These are phyloP conservation scores for Tillus elongatus DNA, from an alignment of 2,888 invertebrate species.

Conservation along the genomic window DNA sequence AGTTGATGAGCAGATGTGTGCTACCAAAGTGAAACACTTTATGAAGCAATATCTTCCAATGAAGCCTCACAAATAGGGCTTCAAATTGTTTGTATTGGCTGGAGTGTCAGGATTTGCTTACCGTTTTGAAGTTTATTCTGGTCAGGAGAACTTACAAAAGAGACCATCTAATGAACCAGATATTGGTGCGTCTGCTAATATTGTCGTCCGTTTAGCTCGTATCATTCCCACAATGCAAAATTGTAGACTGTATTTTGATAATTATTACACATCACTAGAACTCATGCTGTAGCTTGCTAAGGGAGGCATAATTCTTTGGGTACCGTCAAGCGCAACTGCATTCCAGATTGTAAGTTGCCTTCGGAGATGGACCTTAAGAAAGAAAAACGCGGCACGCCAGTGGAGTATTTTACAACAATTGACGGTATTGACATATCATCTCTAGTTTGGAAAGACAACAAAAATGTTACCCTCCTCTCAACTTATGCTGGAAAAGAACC, in stretches of 20 bases:
- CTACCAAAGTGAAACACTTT: neutral
- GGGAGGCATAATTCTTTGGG: conserved; percentile 28
- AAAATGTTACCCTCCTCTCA: conserved; percentile 23
- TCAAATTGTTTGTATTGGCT: conserved; percentile 25
- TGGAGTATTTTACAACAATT: conserved; percentile 23
- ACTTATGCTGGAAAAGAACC: conserved; percentile 18
- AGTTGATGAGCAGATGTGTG: conserved; percentile 1
- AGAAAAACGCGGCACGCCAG: conserved; percentile 21
- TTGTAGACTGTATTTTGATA: conserved; percentile 32
- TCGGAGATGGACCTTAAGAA: conserved; percentile 26
- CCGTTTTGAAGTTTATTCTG: conserved; percentile 31
- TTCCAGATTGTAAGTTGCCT: conserved; percentile 31
- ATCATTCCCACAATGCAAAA: conserved; percentile 27
- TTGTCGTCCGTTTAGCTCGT: conserved; percentile 30
- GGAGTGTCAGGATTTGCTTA: conserved; percentile 28
- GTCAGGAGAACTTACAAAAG: conserved; percentile 23
- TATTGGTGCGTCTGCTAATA: conserved; percentile 30
- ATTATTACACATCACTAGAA: conserved; percentile 28
- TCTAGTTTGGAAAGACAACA: conserved; percentile 24
- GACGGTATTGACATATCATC: conserved; percentile 20
- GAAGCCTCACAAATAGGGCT: conserved; percentile 36
- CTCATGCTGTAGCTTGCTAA: conserved; percentile 24
- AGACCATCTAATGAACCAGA: conserved; percentile 25
- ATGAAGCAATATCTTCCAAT: conserved; percentile 21
- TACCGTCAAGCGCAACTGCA: conserved; percentile 28